Evolutionary conservation across 2,113 vertebrate species (phyloP).

Genomic region (Hiodon alosoides): DNA sequence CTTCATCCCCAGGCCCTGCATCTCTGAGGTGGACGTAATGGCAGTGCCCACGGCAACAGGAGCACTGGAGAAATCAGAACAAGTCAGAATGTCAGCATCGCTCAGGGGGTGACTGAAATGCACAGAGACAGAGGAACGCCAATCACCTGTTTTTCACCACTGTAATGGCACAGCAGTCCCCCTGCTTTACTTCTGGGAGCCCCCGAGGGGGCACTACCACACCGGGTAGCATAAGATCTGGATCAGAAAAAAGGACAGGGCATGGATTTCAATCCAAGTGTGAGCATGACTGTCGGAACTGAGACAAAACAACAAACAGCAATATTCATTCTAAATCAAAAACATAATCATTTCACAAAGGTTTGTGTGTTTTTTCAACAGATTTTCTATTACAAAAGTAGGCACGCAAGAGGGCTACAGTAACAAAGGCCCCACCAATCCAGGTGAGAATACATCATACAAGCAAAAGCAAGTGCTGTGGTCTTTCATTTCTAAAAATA

Average conservation of each 20-base stretch:
- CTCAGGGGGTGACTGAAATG: background rate
- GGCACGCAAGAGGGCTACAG: no score
- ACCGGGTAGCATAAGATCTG: constrained; percentile 96
- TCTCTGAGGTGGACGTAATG: constrained; percentile 73
- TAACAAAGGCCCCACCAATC: no score
- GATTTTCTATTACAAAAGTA: no score
- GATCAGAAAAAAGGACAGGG: constrained; percentile 24
- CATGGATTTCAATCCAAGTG: background rate
- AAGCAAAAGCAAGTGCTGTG: no score
- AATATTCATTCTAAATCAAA: background rate
- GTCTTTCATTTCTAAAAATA: no score
- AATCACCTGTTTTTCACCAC: constrained; percentile 78
- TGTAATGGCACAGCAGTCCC: constrained; percentile 75
- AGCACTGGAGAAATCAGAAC: constrained; percentile 59
- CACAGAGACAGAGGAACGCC: accelerated
- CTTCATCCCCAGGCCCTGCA: constrained; percentile 80
- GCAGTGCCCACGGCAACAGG: constrained; percentile 83
- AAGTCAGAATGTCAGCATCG: background rate
- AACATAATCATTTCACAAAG: background rate
- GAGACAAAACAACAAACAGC: background rate
- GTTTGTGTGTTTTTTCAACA: background rate
- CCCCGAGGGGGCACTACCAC: constrained; percentile 76
- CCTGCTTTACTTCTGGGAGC: constrained; percentile 72
- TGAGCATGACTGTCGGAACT: background rate
- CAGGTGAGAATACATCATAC: no score